Evolutionary conservation across 2,797 vertebrate species (phyloP), one percentile per base, ranked within the genome.

Genomic region (Myripristis murdjan): DNA sequence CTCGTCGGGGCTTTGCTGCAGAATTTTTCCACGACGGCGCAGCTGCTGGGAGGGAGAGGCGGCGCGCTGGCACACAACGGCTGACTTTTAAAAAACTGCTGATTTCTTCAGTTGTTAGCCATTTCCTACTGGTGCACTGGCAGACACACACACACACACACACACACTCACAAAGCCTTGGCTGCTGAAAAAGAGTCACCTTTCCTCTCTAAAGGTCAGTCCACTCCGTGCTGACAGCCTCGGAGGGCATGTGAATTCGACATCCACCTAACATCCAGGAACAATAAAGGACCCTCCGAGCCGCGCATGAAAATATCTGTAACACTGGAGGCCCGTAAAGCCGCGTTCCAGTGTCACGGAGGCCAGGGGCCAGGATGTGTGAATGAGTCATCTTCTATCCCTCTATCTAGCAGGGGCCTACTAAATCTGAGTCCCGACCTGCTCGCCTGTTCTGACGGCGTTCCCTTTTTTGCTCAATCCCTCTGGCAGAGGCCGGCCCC

Each of bases 11-110:
- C 81, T 87, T 62, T 79, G 55, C 68, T 43, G 82, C 61, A 73
- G 61, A 81, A 75, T 85, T 86, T 93, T 87, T n/a, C 85, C 89
- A 76, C 71, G 2, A 14, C 51, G 23, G 44, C 26, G 26, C 48
- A 51, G 52, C 53, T 55, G 37, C 47, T 48, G 49, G 60, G 31
- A 58, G 57, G 58, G 20, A 26, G 28, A 63, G 58, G 61, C 69
- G 55, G 71, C 59, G 71, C 3, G 22, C 73, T 81, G 76, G 68
- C 64, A 76, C 69, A 24, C 81, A 85, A 79, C 87, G 88, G 82
- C 64, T 90, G 86, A 84, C 81, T 90, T 87, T 90, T 88, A 86
- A 90, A 91, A 89, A 91, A 79, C 76, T 8, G 64, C 71, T 84
- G 87, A 88, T 87, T 87, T 88, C 86, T 79, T 65, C 66, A 87